Percentiles rank a stretch among this genome's conserved stretches.
phyloP scores from a whole-genome alignment of 2,113 vertebrate genomes.

The Eulacestoma nigropectus region DNA sequence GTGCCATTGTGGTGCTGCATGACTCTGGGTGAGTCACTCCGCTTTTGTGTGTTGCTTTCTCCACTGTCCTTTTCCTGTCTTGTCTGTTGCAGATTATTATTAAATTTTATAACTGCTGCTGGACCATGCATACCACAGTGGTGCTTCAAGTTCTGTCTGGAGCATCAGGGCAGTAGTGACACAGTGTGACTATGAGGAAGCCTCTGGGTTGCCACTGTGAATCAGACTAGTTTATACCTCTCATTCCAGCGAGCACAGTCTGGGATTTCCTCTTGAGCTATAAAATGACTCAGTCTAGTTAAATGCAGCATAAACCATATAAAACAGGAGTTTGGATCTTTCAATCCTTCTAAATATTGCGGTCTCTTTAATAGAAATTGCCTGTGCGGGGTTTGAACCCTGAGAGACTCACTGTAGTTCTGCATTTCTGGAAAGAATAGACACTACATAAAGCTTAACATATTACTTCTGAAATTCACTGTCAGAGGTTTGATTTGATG shows the following conservation, averaged over 20 bases:
- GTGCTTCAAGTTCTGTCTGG: neutral
- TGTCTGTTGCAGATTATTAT: neutral
- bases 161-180: neutral
- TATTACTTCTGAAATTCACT: neutral
- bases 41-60: conserved; percentile 1
- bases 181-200: neutral
- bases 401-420: neutral
- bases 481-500: neutral
- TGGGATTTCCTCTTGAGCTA: conserved; percentile 1
- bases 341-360: neutral
- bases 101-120: neutral
- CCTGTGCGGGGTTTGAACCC: neutral
- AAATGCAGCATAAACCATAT: neutral
- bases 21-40: neutral
- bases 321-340: neutral
- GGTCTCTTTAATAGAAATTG: neutral
- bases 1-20: neutral
- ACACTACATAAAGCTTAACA: neutral
- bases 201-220: neutral
- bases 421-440: neutral
- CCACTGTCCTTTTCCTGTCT: neutral
- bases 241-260: neutral
- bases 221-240: neutral
- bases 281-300: neutral
- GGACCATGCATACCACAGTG: neutral